These are phyloP conservation scores for Axis porcinus DNA, from an alignment of 2,113 vertebrate genomes.

Conservation along the genomic window DNA sequence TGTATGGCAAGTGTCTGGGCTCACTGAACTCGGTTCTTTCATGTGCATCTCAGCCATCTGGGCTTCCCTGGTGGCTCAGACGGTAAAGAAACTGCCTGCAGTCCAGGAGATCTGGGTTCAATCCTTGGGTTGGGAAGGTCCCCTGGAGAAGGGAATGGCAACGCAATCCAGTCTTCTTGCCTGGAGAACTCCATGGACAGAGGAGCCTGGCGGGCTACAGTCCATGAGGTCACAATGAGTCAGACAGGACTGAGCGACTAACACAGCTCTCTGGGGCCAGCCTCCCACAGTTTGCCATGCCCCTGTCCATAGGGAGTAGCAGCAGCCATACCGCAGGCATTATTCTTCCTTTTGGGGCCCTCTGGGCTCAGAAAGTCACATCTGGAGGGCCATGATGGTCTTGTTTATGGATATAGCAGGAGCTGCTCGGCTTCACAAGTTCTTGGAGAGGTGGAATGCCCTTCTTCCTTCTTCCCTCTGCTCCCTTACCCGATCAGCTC, in stretches of 20 bases:
- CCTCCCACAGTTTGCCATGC: neutral
- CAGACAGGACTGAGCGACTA: neutral
- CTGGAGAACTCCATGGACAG: neutral
- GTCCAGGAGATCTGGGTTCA: neutral
- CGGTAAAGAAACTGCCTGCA: neutral
- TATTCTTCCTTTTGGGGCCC: neutral
- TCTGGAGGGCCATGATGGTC: neutral
- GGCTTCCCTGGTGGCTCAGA: neutral
- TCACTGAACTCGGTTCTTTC: neutral
- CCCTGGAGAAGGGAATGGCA: neutral
- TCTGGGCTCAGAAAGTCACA: neutral
- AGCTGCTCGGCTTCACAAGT: neutral
- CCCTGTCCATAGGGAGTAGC: neutral
- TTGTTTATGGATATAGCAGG: neutral
- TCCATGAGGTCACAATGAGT: neutral
- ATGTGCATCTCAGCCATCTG: neutral
- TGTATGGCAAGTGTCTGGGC: neutral
- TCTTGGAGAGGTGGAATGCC: neutral
- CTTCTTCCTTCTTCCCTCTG: neutral
- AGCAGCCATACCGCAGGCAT: neutral
- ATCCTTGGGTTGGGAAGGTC: neutral
- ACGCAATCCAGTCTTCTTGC: neutral
- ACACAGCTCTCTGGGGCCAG: neutral
- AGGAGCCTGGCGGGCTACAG: neutral
- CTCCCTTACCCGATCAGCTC: neutral